Base-by-base conservation (phyloP, 2,113 vertebrate genomes). In the Pitta sordida region DNA sequence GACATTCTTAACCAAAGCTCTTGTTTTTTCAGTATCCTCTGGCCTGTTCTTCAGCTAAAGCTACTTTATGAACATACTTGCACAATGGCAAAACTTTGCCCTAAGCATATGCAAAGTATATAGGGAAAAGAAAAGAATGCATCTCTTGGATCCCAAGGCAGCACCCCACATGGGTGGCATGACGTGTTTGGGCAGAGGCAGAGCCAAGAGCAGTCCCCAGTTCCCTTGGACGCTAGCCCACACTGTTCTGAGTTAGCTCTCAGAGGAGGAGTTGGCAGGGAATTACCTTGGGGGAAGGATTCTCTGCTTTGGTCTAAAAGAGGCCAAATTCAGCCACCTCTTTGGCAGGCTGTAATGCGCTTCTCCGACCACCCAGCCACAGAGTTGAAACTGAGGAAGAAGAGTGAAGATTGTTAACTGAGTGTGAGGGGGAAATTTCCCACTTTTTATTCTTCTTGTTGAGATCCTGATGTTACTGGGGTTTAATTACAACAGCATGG, bases 51-150 rank as follows among this genome's bases (percentile, higher is more conserved):
- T 79, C 70, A 95, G 86, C 78, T 92, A 87, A 68, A 94, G 55
- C 58, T 91, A 30, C 75, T 92, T 91, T 27, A 75, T 67, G 77
- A 68, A 71, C 60, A 93, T 21, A 23, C 32, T 94, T 92, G 73
- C 70, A 94, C 93, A 96, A 93, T 62, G 74, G 59, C 70, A 93
- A 93, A 94, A 93, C 65, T 84, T 93, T 94, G 92, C 91, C 88
- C 53, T 82, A 71, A 93, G 92, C 83, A 0, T 60, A 91, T 15
- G 29, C 1, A 0, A 71, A 91, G 89, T 60, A 93, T 89, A 84
- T 89, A 92, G 65, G 84, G 67, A 91, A 87, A 93, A 94, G 80
- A 91, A 55, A 94, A 92, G 87, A 93, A 93, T 91, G 59, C 19
- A 30, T 53, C 83, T 46, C 51, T 86, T 64, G 73, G 91, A 83